Evolutionary conservation across 2,888 invertebrate species (phyloP).

Genomic region (Oxytorus armatus): DNA sequence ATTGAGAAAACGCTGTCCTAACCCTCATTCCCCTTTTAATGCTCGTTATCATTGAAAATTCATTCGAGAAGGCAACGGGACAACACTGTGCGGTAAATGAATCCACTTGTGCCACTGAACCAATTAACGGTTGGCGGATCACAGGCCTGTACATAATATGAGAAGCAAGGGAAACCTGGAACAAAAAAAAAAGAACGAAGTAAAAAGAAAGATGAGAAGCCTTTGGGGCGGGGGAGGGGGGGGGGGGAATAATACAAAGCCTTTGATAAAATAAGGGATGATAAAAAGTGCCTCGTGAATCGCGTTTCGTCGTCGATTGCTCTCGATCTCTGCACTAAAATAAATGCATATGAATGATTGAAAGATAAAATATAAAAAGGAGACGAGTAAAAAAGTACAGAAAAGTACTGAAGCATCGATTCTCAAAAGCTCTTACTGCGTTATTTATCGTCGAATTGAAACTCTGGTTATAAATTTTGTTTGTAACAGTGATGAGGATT

Average conservation of each 20-base stretch:
- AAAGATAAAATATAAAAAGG: not conserved
- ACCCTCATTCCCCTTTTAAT: too few species aligned
- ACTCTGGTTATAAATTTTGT: constrained; percentile 7
- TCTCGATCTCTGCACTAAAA: not conserved
- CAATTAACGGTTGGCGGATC: constrained; percentile 50
- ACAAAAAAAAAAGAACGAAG: constrained; percentile 19
- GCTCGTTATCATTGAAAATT: constrained; percentile 10
- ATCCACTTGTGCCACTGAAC: constrained; percentile 52
- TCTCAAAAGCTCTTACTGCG: constrained; percentile 32
- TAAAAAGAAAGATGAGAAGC: constrained; percentile 11
- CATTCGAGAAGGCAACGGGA: constrained; percentile 14
- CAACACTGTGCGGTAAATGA: constrained; percentile 32
- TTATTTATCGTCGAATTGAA: constrained; percentile 24
- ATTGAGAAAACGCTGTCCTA: too few species aligned
- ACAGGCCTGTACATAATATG: constrained; percentile 7
- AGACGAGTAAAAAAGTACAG: constrained; percentile 9
- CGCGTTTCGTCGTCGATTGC: constrained; percentile 5
- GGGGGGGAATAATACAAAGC: not conserved
- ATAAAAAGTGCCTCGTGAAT: not conserved
- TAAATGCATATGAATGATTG: constrained; percentile 12
- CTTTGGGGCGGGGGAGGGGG: not conserved
- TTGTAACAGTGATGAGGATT: not conserved
- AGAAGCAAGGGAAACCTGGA: constrained; percentile 11
- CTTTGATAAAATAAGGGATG: not conserved
- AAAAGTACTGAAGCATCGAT: constrained; percentile 11